Conservation (phyloP, 2,797 vertebrate species). For the Cheirogaleus major region DNA sequence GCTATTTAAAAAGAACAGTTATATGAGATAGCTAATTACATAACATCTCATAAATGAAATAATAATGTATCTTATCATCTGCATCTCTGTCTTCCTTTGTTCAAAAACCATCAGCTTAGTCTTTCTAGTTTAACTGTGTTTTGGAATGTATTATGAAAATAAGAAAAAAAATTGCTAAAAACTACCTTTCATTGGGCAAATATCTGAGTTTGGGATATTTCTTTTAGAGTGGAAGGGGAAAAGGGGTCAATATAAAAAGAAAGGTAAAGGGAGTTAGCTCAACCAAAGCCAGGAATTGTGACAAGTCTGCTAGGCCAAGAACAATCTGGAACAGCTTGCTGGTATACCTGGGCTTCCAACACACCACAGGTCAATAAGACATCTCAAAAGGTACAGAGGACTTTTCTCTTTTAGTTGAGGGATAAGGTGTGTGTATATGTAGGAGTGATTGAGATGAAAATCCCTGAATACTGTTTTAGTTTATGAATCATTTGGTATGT, state of each 20-base stretch:
- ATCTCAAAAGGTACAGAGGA: neutral
- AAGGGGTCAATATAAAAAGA: neutral
- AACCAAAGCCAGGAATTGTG: neutral
- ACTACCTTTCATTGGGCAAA: neutral
- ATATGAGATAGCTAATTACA: slow-evolving; percentile 15
- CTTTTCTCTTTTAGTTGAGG: neutral
- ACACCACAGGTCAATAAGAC: rapidly evolving
- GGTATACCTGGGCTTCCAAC: rapidly evolving
- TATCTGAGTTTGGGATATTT: neutral
- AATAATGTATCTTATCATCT: neutral
- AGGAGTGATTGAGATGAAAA: neutral
- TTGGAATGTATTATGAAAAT: neutral
- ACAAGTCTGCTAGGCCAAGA: neutral
- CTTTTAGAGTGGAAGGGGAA: neutral
- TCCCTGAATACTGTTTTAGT: neutral
- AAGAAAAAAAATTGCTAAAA: neutral
- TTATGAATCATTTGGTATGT: neutral
- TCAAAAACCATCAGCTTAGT: neutral
- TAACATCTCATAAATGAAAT: neutral
- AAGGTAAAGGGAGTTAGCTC: neutral
- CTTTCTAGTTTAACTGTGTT: neutral
- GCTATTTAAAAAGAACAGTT: neutral
- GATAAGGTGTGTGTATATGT: neutral
- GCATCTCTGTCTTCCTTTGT: neutral
- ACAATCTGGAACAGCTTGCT: neutral